A percentile compares a stretch with the other conserved stretches of the same genome.
phyloP scores from a whole-genome alignment of 2,888 invertebrate species.

The Drosophila quasianomalipes region DNA sequence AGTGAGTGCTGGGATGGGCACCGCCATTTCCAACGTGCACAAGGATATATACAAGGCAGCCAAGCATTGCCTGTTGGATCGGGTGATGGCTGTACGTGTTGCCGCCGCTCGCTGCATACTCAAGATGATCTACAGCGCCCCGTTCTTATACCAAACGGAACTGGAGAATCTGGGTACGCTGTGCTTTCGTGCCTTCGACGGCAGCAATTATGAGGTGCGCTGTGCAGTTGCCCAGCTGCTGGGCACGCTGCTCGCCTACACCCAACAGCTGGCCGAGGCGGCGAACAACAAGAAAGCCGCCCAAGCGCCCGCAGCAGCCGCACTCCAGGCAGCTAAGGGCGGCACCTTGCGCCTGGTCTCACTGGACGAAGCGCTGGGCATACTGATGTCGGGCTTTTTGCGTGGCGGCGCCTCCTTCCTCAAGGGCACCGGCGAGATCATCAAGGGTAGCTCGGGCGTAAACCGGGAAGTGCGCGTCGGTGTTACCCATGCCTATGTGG shows the following conservation, averaged over 20 bases:
- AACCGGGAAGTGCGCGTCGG: constrained; percentile 98
- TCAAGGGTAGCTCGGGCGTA: constrained; percentile 96
- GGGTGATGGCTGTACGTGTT: constrained; percentile 96
- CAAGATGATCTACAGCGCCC: constrained; percentile 95
- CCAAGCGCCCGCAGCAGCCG: constrained; percentile 54
- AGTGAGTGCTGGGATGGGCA: constrained; percentile 96
- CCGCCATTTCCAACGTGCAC: constrained; percentile 93
- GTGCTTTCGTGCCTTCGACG: constrained; percentile 96
- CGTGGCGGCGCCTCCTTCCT: constrained; percentile 97
- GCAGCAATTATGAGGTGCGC: constrained; percentile 95
- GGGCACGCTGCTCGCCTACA: constrained; percentile 90
- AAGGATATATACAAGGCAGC: constrained; percentile 97
- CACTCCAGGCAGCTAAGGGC: constrained; percentile 71
- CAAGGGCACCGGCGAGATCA: constrained; percentile 97
- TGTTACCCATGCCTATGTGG: constrained; percentile 98
- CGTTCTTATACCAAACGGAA: constrained; percentile 94
- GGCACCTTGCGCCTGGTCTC: constrained; percentile 87
- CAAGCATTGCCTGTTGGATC: constrained; percentile 94
- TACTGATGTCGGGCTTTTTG: constrained; percentile 97
- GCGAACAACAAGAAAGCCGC: constrained; percentile 82
- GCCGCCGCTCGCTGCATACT: constrained; percentile 96
- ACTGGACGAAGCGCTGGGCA: constrained; percentile 95
- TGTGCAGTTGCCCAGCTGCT: constrained; percentile 96
- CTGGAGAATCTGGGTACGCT: constrained; percentile 96
- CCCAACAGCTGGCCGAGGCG: constrained; percentile 89